These are phyloP conservation scores for Hozukius guyotensis DNA, from an alignment of 2,797 vertebrate species.

Conservation along the genomic window DNA sequence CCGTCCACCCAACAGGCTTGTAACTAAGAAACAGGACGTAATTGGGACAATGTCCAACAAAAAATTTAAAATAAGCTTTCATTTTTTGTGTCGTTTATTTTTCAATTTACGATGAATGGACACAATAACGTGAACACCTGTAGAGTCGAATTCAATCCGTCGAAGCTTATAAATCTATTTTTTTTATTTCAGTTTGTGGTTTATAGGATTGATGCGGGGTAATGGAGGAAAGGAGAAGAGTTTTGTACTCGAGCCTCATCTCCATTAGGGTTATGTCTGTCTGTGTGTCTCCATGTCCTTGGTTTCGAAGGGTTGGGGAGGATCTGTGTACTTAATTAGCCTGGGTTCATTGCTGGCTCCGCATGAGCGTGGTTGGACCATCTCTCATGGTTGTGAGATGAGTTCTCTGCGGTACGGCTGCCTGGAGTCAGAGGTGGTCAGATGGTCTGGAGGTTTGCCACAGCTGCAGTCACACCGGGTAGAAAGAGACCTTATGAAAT, in stretches of 20 bases:
- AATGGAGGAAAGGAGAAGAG: background rate
- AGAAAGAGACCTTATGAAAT: conserved; percentile 56
- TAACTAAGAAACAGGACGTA: background rate
- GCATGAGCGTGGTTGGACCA: background rate
- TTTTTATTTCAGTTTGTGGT: background rate
- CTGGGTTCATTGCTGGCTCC: conserved; percentile 28
- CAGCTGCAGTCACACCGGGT: conserved; percentile 54
- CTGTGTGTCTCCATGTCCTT: conserved; percentile 5
- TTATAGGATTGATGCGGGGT: background rate
- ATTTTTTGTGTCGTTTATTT: background rate
- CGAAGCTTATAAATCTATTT: background rate
- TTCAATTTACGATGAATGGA: background rate
- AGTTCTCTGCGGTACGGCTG: conserved; percentile 42
- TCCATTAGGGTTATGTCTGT: background rate
- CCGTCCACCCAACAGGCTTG: conserved; percentile 22
- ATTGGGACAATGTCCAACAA: background rate
- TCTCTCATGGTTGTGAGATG: conserved; percentile 34
- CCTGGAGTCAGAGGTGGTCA: conserved; percentile 60
- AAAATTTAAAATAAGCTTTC: background rate
- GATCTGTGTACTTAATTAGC: conserved; percentile 31
- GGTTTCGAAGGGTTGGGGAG: background rate
- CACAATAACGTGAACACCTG: background rate
- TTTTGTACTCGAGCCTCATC: conserved; percentile 1
- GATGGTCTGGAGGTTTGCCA: conserved; percentile 53
- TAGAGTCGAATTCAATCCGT: background rate